Evolutionary conservation across 1,140 invertebrate species (phyloP).

Genomic region (Drosophila punjabiensis): DNA sequence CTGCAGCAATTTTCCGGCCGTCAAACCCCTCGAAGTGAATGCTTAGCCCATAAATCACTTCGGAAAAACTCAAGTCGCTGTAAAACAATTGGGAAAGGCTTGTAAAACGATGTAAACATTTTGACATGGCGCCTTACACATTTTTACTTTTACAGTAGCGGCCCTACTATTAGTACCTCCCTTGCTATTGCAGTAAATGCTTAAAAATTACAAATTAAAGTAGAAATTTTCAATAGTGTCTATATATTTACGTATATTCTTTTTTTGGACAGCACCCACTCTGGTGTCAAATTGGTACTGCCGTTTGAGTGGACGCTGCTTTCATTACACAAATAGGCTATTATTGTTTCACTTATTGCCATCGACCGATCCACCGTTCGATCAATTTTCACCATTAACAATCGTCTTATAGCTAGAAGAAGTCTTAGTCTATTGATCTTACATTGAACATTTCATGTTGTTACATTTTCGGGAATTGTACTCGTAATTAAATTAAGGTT

Average conservation of each 20-base stretch:
- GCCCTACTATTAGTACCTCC: background rate
- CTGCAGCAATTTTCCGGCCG: background rate
- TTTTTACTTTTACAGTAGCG: constrained; percentile 9
- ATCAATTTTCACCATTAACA: constrained; percentile 39
- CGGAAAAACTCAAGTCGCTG: too few species aligned
- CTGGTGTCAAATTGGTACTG: constrained; percentile 7
- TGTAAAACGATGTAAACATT: too few species aligned
- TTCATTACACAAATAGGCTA: constrained; percentile 61
- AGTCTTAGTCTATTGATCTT: constrained; percentile 46
- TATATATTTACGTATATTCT: constrained; percentile 35
- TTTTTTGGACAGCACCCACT: constrained; percentile 27
- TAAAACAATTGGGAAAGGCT: too few species aligned
- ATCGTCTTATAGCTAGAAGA: constrained; percentile 30
- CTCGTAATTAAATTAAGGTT: constrained; percentile 64
- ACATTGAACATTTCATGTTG: constrained; percentile 72
- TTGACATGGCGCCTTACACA: background rate
- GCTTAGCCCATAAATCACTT: too few species aligned
- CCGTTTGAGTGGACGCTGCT: constrained; percentile 16
- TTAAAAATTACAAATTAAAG: background rate
- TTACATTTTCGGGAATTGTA: constrained; percentile 63
- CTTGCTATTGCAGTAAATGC: background rate
- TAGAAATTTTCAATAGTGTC: background rate
- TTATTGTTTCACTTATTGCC: constrained; percentile 74
- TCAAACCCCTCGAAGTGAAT: too few species aligned
- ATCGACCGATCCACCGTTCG: constrained; percentile 41